phyloP scores from a whole-genome alignment of 2,888 invertebrate species.

The Thera obeliscata region DNA sequence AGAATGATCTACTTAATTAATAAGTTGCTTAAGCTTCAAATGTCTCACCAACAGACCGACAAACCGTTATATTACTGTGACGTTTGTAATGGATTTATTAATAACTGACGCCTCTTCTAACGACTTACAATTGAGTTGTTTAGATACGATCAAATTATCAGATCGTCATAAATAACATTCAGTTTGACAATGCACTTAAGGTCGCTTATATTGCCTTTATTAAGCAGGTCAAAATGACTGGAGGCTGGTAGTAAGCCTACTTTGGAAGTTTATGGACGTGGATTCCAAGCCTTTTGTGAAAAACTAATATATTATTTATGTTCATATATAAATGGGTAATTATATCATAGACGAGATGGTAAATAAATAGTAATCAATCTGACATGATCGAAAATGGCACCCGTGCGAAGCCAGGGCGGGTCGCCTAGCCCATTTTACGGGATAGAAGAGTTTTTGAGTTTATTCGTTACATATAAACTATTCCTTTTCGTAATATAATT shows the following conservation, averaged over 20 bases:
- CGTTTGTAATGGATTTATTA: conserved; percentile 37
- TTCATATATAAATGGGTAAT: too few species aligned
- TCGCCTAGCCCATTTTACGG: too few species aligned
- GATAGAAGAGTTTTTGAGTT: too few species aligned
- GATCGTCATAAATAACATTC: conserved; percentile 37
- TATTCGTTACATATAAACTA: too few species aligned
- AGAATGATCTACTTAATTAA: not conserved
- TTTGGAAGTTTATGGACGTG: not conserved
- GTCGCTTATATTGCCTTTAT: conserved; percentile 16
- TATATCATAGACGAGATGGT: too few species aligned
- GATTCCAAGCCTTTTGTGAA: not conserved
- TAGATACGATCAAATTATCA: conserved; percentile 39
- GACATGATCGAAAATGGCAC: too few species aligned
- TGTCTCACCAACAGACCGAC: conserved; percentile 11
- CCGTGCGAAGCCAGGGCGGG: too few species aligned
- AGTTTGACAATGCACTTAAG: conserved; percentile 34
- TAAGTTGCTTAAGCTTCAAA: conserved; percentile 4
- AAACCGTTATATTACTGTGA: conserved; percentile 14
- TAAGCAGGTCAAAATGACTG: not conserved
- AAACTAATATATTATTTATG: too few species aligned
- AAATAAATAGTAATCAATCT: too few species aligned
- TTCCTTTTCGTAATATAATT: too few species aligned
- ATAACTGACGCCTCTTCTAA: conserved; percentile 34
- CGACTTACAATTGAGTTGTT: conserved; percentile 41
- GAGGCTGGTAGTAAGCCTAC: too few species aligned